phyloP scores from a whole-genome alignment of 2,113 vertebrate genomes.

The Ageneiosus marmoratus region DNA sequence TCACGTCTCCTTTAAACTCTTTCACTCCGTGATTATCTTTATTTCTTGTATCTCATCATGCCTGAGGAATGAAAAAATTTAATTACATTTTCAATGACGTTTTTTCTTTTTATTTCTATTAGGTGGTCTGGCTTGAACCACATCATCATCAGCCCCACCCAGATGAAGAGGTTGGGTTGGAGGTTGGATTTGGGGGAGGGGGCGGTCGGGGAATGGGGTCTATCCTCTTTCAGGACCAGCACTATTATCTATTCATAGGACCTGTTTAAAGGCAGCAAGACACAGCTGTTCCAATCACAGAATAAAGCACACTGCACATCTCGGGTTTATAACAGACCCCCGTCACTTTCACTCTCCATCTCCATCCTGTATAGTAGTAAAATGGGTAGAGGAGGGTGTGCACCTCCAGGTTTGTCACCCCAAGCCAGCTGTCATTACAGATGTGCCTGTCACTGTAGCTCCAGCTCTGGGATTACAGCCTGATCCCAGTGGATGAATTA shows the following conservation, averaged over 20 bases:
- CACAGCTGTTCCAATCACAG: slow-evolving; percentile 84
- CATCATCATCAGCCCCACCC: slow-evolving; percentile 67
- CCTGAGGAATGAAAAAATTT: too few relatives aligned
- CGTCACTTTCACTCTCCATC: slow-evolving; percentile 74
- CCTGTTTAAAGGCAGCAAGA: slow-evolving; percentile 61
- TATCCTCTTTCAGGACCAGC: slow-evolving; percentile 73
- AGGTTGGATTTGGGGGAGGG: neutral
- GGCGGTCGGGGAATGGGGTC: neutral
- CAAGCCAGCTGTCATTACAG: slow-evolving; percentile 47
- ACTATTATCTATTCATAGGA: slow-evolving; percentile 79
- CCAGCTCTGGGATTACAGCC: slow-evolving; percentile 21
- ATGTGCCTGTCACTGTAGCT: slow-evolving; percentile 1
- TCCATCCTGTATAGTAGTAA: neutral
- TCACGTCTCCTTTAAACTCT: neutral
- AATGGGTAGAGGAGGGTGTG: neutral
- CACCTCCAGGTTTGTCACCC: neutral
- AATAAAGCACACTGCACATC: slow-evolving; percentile 78
- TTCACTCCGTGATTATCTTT: neutral
- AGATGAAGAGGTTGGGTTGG: slow-evolving; percentile 67
- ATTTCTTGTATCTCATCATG: too few relatives aligned
- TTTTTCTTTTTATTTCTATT: too few relatives aligned
- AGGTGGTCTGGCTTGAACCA: too few relatives aligned
- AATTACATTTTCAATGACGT: too few relatives aligned
- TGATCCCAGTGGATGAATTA: slow-evolving; percentile 35
- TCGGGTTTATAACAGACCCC: slow-evolving; percentile 73